These are phyloP conservation scores for Calidris pygmaea DNA, from an alignment of 2,113 vertebrate species.

Conservation along the genomic window DNA sequence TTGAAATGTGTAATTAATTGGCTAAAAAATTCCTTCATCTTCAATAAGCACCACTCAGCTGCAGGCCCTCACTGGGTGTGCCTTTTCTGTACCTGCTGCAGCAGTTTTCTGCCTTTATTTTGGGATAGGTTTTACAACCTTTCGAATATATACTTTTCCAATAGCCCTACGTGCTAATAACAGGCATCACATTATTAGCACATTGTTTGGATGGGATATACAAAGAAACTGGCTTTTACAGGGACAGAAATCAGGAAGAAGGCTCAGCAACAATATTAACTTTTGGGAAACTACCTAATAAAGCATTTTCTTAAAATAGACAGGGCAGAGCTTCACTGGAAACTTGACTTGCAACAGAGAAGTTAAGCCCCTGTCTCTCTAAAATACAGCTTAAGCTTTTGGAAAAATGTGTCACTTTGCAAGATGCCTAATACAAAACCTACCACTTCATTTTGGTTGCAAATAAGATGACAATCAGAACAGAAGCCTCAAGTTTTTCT, in stretches of 20 bases:
- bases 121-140: neutral
- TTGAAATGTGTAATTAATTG: slow-evolving; percentile 16
- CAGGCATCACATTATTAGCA: neutral
- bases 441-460: neutral
- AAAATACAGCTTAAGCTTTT: neutral
- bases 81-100: neutral
- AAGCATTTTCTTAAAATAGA: neutral
- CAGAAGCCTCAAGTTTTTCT: fast-evolving
- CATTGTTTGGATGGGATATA: neutral
- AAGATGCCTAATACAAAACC: neutral
- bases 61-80: neutral
- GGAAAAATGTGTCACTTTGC: neutral
- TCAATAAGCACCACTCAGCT: neutral
- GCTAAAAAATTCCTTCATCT: neutral
- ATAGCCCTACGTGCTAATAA: neutral
- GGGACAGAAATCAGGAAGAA: neutral
- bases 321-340: neutral
- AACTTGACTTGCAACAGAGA: neutral
- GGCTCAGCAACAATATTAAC: neutral
- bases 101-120: neutral
- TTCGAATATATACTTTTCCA: neutral
- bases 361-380: neutral
- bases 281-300: neutral
- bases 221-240: neutral
- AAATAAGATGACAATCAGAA: neutral